Conservation (phyloP, 1,140 invertebrate species). For the Drosophila chauvacae region DNA sequence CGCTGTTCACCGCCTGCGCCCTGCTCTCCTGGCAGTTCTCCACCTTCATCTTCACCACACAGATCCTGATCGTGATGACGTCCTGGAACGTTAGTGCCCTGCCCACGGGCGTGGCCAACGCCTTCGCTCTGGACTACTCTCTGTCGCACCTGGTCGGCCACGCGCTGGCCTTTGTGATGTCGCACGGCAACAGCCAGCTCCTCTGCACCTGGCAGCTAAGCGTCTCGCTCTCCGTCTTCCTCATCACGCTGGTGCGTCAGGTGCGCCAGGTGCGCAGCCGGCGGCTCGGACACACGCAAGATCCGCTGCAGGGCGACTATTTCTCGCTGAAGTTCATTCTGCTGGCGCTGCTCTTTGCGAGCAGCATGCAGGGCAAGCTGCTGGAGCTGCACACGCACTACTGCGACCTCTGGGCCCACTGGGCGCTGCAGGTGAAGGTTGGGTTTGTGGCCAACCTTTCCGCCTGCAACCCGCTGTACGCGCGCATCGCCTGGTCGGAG, state of each 20-base stretch:
- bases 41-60: slow-evolving; percentile 75
- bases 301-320: slow-evolving; percentile 48
- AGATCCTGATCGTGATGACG: slow-evolving; percentile 74
- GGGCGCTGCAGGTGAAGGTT: slow-evolving; percentile 72
- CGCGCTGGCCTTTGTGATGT: slow-evolving; percentile 68
- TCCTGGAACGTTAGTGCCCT: slow-evolving; percentile 58
- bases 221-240: slow-evolving; percentile 61
- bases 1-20: slow-evolving; percentile 67
- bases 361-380: slow-evolving; percentile 68
- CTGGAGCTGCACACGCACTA: slow-evolving; percentile 63
- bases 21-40: slow-evolving; percentile 83
- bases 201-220: slow-evolving; percentile 74
- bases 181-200: slow-evolving; percentile 71
- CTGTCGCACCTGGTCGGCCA: slow-evolving; percentile 73
- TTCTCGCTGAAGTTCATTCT: slow-evolving; percentile 72
- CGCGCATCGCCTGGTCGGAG: slow-evolving; percentile 64
- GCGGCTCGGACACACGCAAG: slow-evolving; percentile 24
- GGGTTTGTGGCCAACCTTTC: slow-evolving; percentile 73
- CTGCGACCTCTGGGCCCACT: slow-evolving; percentile 67
- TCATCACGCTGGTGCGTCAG: slow-evolving; percentile 58
- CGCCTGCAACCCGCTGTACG: slow-evolving; percentile 73
- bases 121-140: slow-evolving; percentile 73
- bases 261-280: slow-evolving; percentile 49
- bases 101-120: slow-evolving; percentile 49
- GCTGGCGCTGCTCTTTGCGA: slow-evolving; percentile 60